Evolutionary conservation across 2,888 invertebrate species (phyloP).

Genomic region (Galeopsomyia nigrocyanea): DNA sequence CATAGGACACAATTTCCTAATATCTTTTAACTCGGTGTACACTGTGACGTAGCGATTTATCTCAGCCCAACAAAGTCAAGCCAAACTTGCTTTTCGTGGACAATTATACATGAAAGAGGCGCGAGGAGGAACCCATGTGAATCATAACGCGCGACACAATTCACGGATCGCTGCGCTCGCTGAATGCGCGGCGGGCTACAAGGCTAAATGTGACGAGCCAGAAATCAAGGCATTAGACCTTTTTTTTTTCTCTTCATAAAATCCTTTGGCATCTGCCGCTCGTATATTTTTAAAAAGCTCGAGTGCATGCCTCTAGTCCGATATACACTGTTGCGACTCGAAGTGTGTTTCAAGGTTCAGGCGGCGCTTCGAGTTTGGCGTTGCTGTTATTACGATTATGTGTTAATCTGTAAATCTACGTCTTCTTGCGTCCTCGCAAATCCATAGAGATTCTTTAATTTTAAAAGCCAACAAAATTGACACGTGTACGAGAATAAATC

Average conservation of each 20-base stretch:
- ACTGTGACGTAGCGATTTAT: no score
- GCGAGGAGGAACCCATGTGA: background rate
- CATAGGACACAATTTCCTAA: no score
- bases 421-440: no score
- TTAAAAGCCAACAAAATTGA: no score
- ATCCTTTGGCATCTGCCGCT: background rate
- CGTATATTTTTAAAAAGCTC: background rate
- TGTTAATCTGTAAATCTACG: background rate
- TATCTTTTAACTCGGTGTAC: no score
- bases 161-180: constrained; percentile 20
- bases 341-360: constrained; percentile 6
- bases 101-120: background rate
- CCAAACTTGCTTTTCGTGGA: background rate
- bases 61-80: no score
- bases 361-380: constrained; percentile 12
- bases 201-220: constrained; percentile 27
- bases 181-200: constrained; percentile 6
- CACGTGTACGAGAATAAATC: no score
- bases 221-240: constrained; percentile 9
- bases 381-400: constrained; percentile 8
- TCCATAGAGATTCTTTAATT: no score
- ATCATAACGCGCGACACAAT: background rate
- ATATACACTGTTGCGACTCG: background rate
- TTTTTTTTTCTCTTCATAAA: constrained; percentile 12
- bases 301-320: constrained; percentile 19